Evolutionary conservation across 2,888 invertebrate genomes (phyloP).

Genomic region (Tachystola acroxantha): DNA sequence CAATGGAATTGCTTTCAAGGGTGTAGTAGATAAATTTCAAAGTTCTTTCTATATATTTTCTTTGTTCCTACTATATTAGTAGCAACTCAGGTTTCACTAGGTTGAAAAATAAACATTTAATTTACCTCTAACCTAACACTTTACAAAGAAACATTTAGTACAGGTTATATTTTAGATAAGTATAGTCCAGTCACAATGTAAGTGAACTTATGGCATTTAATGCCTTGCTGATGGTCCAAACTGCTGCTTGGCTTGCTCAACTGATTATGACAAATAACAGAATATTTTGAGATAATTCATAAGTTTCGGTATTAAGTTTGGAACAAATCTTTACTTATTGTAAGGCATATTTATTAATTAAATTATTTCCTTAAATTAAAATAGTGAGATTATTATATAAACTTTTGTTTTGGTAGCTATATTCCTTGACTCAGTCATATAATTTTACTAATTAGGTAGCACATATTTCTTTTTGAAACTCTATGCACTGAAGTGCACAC

Average conservation of each 20-base stretch:
- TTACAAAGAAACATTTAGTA: too few species aligned
- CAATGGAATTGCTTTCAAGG: constrained; percentile 9
- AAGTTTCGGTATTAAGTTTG: not conserved
- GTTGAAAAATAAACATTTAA: too few species aligned
- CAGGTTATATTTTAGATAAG: too few species aligned
- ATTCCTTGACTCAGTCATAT: too few species aligned
- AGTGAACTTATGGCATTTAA: not conserved
- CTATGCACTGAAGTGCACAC: too few species aligned
- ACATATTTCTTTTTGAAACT: too few species aligned
- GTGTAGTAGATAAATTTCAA: not conserved
- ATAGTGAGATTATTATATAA: not conserved
- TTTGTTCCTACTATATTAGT: not conserved
- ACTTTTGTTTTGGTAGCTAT: not conserved
- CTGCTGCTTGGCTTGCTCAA: constrained; percentile 6
- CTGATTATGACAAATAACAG: not conserved
- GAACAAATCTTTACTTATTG: not conserved
- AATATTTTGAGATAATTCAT: not conserved
- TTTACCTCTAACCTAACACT: too few species aligned
- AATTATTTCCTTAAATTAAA: not conserved
- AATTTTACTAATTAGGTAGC: too few species aligned
- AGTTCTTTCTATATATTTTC: not conserved
- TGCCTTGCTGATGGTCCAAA: not conserved
- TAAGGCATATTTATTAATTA: not conserved
- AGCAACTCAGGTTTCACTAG: not conserved
- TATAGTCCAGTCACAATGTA: not conserved